These are phyloP conservation scores for Oscheius sp. DNA, from an alignment of 2,888 invertebrate genomes.

Conservation along the genomic window DNA sequence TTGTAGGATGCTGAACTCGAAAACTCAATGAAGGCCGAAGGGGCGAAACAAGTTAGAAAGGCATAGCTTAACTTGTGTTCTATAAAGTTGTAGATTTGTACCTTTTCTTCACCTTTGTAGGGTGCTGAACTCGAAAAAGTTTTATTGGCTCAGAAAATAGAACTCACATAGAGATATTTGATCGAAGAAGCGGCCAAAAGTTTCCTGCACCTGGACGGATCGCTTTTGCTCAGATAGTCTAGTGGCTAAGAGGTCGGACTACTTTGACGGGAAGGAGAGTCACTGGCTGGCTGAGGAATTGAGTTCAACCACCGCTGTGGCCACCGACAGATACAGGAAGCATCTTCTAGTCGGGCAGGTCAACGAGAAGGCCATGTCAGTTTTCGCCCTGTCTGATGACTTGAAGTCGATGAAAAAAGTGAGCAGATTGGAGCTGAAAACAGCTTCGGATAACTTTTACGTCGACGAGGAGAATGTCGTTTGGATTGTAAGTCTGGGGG, in stretches of 20 bases:
- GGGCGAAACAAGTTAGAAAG: too few relatives aligned
- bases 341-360: slow-evolving; percentile 48
- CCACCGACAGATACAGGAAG: slow-evolving; percentile 42
- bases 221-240: too few relatives aligned
- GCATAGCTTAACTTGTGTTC: too few relatives aligned
- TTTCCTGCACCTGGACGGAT: too few relatives aligned
- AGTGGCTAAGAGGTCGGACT: not conserved
- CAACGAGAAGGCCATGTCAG: slow-evolving; percentile 43
- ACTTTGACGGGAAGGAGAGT: slow-evolving; percentile 52
- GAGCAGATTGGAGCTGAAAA: slow-evolving; percentile 32
- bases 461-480: slow-evolving; percentile 42
- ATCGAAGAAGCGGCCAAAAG: too few relatives aligned
- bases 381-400: slow-evolving; percentile 35
- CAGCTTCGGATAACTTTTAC: slow-evolving; percentile 50
- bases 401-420: slow-evolving; percentile 25
- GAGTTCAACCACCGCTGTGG: slow-evolving; percentile 50
- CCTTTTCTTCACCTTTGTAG: too few relatives aligned
- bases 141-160: too few relatives aligned
- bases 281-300: slow-evolving; percentile 37
- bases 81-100: too few relatives aligned
- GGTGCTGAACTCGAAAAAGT: too few relatives aligned
- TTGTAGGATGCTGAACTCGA: too few relatives aligned
- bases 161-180: too few relatives aligned
- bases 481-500: slow-evolving; percentile 41
- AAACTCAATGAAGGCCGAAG: too few relatives aligned